These are phyloP conservation scores for Lepidochrysops patricia DNA, from an alignment of 2,888 invertebrate genomes.

Conservation along the genomic window DNA sequence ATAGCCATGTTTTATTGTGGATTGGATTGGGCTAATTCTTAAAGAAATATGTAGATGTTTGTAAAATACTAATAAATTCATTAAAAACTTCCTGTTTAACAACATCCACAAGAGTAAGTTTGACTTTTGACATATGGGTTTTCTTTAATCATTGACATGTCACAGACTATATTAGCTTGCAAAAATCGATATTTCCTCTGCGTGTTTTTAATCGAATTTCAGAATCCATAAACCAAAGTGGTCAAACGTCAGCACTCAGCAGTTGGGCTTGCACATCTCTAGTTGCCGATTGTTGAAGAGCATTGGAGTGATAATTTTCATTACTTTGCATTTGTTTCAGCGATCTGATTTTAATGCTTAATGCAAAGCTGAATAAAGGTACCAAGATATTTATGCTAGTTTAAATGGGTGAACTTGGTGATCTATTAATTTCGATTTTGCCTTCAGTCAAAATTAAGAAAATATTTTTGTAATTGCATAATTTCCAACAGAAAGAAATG, in stretches of 20 bases:
- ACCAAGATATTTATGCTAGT: background rate
- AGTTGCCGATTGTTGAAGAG: background rate
- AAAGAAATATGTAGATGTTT: constrained; percentile 19
- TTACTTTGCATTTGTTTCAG: background rate
- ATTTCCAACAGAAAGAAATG: background rate
- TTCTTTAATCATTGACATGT: background rate
- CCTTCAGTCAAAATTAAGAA: background rate
- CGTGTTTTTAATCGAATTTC: background rate
- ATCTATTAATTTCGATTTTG: background rate
- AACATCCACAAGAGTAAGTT: constrained; percentile 34
- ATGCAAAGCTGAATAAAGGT: background rate
- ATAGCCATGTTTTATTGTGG: constrained; percentile 50
- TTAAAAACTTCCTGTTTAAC: constrained; percentile 38
- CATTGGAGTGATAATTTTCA: background rate
- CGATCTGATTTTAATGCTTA: background rate
- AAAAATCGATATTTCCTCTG: background rate
- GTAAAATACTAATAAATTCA: background rate
- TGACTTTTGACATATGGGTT: background rate
- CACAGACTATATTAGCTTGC: no score
- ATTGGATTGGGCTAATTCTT: constrained; percentile 28
- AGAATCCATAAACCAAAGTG: no score
- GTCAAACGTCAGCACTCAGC: background rate
- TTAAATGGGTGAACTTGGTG: background rate
- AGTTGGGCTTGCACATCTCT: background rate
- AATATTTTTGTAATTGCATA: background rate